Evolutionary conservation across 2,113 vertebrate species (phyloP), one percentile per base, ranked within the genome.

Genomic region (Calcarius ornatus): DNA sequence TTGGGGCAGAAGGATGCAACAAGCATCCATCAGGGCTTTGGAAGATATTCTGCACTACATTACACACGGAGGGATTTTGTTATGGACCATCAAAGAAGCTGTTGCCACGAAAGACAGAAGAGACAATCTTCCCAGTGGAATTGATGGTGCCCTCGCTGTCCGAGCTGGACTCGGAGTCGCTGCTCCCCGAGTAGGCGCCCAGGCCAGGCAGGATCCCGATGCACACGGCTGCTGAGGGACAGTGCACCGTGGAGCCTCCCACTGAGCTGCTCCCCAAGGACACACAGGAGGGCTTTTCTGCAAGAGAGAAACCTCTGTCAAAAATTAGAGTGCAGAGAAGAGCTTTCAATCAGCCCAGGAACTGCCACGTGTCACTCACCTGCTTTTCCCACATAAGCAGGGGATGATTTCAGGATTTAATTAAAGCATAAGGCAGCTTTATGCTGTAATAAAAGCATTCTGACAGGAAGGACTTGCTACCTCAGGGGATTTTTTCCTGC

Each of bases 131-230:
- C 72, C 98, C 98, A 3, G 99, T 99, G 96, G 99, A 98, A 54
- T 98, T 98, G 76, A 98, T 98, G 2, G 98, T 99, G 98, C 99
- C 99, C 97, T 99, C 99, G 7, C 99, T 99, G 96, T 99, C 99
- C 1, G 99, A 99, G 98, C 99, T 99, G 97, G 99, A 99, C 96
- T 99, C 99, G 0, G 99, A 99, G 82, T 99, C 99, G 20, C 99
- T 99, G 99, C 99, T 99, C 76, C 99, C 99, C 0, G 99, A 99
- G 97, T 99, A 99, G 83, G 98, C 99, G 0, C 98, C 99, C 37
- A 99, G 97, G 84, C 99, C 99, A 0, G 99, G 99, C 83, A 99
- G 98, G 97, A 99, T 99, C 75, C 99, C 99, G 1, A 99, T 99
- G 73, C 99, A 99, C 91, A 99, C 98, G 0, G 99, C 99, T 0